Conservation (phyloP, 2,888 invertebrate genomes). For the Hartigia nigra region DNA sequence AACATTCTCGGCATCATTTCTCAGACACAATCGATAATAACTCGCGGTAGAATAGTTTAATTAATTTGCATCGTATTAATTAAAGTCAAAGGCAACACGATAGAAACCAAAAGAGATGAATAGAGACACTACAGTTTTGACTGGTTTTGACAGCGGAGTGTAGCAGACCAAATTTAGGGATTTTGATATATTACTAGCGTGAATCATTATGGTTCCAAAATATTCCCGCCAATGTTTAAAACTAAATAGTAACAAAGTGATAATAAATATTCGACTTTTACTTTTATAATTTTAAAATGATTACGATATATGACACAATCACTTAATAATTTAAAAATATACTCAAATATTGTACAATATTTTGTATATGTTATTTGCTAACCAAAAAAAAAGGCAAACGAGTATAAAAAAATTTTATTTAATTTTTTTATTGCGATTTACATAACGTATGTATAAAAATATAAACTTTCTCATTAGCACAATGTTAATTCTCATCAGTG, state of each 20-base stretch:
- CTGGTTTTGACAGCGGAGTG: conserved; percentile 46
- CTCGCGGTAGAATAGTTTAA: neutral
- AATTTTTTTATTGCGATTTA: conserved; percentile 25
- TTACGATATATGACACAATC: conserved; percentile 1
- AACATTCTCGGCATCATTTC: neutral
- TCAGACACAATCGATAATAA: neutral
- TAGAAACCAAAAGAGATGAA: neutral
- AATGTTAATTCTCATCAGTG: neutral
- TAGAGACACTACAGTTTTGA: conserved; percentile 31
- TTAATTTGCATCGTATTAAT: neutral
- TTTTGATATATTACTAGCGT: conserved; percentile 19
- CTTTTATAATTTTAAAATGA: neutral
- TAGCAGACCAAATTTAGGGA: conserved; percentile 46
- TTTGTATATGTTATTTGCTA: no score
- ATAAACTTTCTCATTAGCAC: neutral
- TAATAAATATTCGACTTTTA: neutral
- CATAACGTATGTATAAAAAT: conserved; percentile 3
- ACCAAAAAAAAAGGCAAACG: neutral
- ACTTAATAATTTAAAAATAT: conserved; percentile 7
- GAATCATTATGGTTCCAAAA: neutral
- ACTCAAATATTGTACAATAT: no score
- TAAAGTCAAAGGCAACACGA: neutral
- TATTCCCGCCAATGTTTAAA: neutral
- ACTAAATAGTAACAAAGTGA: neutral
- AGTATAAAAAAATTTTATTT: conserved; percentile 4